phyloP scores from a whole-genome alignment of 2,113 vertebrate genomes.

The Loxodonta africana region DNA sequence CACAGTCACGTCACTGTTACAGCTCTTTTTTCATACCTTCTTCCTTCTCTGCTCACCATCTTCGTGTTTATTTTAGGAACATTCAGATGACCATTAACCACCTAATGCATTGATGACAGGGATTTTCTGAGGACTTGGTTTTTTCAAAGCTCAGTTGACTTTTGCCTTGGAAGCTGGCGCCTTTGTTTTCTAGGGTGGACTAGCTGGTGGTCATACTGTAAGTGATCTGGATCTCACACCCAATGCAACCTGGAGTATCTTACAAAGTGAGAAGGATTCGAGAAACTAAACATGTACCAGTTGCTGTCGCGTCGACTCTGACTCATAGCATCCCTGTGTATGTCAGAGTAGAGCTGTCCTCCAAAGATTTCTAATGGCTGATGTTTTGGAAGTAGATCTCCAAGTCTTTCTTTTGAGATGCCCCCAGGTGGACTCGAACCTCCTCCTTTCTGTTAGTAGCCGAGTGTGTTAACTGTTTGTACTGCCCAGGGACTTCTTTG shows the following conservation, averaged over 20 bases:
- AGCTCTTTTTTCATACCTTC: not conserved
- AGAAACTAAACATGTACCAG: not conserved
- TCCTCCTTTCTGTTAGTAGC: not conserved
- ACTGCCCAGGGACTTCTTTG: not conserved
- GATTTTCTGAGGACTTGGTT: not conserved
- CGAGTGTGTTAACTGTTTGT: not conserved
- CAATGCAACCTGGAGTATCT: not conserved
- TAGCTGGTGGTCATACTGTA: not conserved
- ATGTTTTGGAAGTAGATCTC: not conserved
- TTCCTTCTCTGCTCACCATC: not conserved
- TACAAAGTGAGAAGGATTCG: not conserved
- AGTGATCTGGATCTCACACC: not conserved
- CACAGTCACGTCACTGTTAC: not conserved
- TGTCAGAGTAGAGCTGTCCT: not conserved
- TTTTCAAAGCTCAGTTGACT: not conserved
- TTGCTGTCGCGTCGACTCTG: not conserved
- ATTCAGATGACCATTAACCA: not conserved
- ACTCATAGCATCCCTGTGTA: not conserved
- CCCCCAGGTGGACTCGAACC: not conserved
- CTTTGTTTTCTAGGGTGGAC: not conserved
- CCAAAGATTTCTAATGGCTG: not conserved
- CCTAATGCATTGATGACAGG: not conserved
- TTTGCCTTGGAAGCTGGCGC: not conserved
- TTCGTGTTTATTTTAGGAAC: not conserved
- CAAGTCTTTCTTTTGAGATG: not conserved